Evolutionary conservation across 2,888 invertebrate genomes (phyloP).

Genomic region (Eudemis profundana): DNA sequence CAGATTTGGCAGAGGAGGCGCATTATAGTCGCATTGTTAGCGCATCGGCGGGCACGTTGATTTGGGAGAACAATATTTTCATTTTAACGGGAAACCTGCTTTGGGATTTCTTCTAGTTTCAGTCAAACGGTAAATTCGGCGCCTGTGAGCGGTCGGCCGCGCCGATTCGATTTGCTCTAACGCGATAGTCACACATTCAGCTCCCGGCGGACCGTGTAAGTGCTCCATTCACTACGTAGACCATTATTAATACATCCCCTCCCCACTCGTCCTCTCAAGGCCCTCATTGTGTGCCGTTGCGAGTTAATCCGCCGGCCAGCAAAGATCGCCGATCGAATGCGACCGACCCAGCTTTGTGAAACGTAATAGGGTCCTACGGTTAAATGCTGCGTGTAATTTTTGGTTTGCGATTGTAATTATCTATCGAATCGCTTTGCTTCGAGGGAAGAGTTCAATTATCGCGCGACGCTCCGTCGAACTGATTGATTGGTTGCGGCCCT

Average conservation of each 20-base stretch:
- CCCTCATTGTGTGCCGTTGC: slow-evolving; percentile 76
- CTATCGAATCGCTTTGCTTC: slow-evolving; percentile 74
- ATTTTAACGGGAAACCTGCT: slow-evolving; percentile 42
- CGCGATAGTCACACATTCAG: slow-evolving; percentile 82
- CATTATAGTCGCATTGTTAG: slow-evolving; percentile 36
- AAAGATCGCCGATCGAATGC: slow-evolving; percentile 79
- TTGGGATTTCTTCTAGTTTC: slow-evolving; percentile 64
- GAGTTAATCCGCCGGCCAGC: slow-evolving; percentile 80
- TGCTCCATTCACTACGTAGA: slow-evolving; percentile 80
- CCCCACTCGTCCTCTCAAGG: slow-evolving; percentile 72
- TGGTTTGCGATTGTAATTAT: slow-evolving; percentile 84
- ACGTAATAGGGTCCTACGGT: slow-evolving; percentile 79
- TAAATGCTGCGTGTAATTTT: slow-evolving; percentile 83
- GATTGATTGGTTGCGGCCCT: slow-evolving; percentile 80
- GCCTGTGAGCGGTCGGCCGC: slow-evolving; percentile 70
- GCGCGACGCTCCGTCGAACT: slow-evolving; percentile 73
- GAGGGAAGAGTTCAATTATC: slow-evolving; percentile 82
- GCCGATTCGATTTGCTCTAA: slow-evolving; percentile 82
- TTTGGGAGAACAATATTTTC: slow-evolving; percentile 41
- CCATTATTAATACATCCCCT: slow-evolving; percentile 83
- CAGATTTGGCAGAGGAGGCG: slow-evolving; percentile 7
- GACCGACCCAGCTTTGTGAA: slow-evolving; percentile 77
- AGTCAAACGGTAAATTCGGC: slow-evolving; percentile 74
- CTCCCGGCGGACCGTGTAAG: slow-evolving; percentile 82
- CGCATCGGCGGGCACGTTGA: slow-evolving; percentile 33